Evolutionary conservation across 1,140 invertebrate species (phyloP), one percentile per base, ranked within the genome.

Genomic region (Sycobia sp.): DNA sequence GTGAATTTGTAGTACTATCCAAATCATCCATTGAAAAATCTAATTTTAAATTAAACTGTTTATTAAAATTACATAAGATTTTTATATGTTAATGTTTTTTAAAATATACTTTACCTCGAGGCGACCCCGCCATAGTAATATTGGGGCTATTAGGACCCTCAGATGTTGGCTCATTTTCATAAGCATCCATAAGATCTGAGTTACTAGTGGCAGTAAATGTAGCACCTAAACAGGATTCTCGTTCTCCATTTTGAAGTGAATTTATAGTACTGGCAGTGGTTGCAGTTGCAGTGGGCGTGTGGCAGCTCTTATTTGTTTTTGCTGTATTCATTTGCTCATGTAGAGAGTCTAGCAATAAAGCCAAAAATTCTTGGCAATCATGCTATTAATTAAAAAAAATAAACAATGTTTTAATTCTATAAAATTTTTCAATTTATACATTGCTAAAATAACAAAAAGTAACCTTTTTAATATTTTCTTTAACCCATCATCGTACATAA

Each of bases 361-460:
- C 88, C 27, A 91, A 77, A 76, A 91, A 90, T 71, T 91, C 89
- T 79, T 91, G 89, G 78, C 88, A 90, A 72, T 90, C 89, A 70
- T 90, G 88, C 87, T 90, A 71, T 32, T 71, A 76, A 64, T 49
- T 68, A 62, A 59, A 66, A 62, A 60, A 62, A 44, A 25, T 44
- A 61, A 51, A 32, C 1, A n/a, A n/a, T n/a, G n/a, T n/a, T 32
- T 32, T 4, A 32, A 32, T 32, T 7, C 29, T 32, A 7, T 32
- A 32, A 32, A 4, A 25, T 51, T 55, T 47, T 20, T 7, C 2
- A 43, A n/a, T n/a, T n/a, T n/a, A n/a, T n/a, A n/a, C n/a, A n/a
- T n/a, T n/a, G n/a, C n/a, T n/a, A n/a, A n/a, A n/a, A n/a, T n/a
- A n/a, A n/a, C n/a, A n/a, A n/a, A n/a, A n/a, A n/a, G n/a, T n/a